Evolutionary conservation across 1,140 invertebrate species (phyloP), one percentile per base, ranked within the genome.

Genomic region (Pachyrhynchus sulphureomaculatus): DNA sequence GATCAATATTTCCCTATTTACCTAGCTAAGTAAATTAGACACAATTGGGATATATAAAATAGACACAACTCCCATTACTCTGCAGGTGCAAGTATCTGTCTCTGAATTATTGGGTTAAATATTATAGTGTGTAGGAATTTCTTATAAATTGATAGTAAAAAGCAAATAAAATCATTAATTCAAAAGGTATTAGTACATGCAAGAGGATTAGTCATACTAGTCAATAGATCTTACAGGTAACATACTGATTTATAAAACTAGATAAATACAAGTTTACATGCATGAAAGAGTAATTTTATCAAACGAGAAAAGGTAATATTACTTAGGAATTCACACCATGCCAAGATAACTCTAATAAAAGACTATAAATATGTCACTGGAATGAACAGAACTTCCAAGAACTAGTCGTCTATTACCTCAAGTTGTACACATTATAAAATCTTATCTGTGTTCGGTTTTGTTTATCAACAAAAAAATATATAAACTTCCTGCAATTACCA

Each of bases 401-500:
- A 55, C 26, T 8, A 12, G n/a, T 29, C 1, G 26, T 32, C 20
- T 55, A 26, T 53, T 53, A 53, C 34, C 49, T 53, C 36, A 53
- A 29, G 26, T 2, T 29, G 12, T 29, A 29, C 2, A 2, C 2
- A n/a, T n/a, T 29, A 29, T 29, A 29, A 29, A n/a, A 29, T 29
- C 12, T 29, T 29, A 29, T 29, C 26, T 2, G 26, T 29, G 1
- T 9, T 9, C 26, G 12, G 26, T 29, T 9, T 9, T 41, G 20
- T 17, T 17, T 17, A 41, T 18, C 20, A 41, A 41, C 15, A 18
- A 41, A 41, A 17, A 39, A 41, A 18, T n/a, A 29, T 6, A 51
- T 39, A 60, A 29, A 54, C 59, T 60, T 64, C 56, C 55, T 61
- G 57, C 61, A 67, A 47, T 63, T 54, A 61, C 33, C 39, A 18